Evolutionary conservation across 2,797 vertebrate genomes (phyloP).

Genomic region (Cossypha polioptera): DNA sequence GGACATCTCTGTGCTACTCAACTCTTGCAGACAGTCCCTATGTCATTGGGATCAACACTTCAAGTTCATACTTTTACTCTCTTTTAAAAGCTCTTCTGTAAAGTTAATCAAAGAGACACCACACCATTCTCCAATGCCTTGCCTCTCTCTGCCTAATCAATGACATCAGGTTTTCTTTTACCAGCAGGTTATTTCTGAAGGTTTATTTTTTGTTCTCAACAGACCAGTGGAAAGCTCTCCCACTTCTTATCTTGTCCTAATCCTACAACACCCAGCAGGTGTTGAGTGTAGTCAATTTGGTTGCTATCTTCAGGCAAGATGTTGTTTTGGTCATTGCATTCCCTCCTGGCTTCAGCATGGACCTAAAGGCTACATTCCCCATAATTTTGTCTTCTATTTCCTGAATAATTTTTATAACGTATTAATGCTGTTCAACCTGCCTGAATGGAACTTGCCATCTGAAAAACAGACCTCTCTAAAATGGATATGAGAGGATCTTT

Average conservation of each 20-base stretch:
- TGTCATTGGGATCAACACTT: neutral
- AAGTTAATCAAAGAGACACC: neutral
- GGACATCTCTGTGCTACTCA: neutral
- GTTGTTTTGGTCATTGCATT: neutral
- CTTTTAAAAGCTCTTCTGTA: neutral
- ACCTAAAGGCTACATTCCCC: neutral
- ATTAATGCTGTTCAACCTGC: neutral
- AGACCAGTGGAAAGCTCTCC: neutral
- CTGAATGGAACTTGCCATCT: rapidly evolving
- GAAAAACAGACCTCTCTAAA: neutral
- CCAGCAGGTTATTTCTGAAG: neutral
- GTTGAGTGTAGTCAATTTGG: neutral
- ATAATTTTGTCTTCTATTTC: neutral
- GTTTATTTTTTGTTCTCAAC: neutral
- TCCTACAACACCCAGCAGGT: neutral
- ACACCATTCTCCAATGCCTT: neutral
- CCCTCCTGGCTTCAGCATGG: neutral
- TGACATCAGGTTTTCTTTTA: neutral
- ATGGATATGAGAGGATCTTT: neutral
- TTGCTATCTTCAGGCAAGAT: neutral
- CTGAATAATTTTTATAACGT: neutral
- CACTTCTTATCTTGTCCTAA: neutral
- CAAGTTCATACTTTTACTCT: neutral
- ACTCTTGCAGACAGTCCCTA: neutral
- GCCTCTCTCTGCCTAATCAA: neutral